Base-by-base conservation (phyloP, 2,113 vertebrate genomes). In the Scatophagus argus region DNA sequence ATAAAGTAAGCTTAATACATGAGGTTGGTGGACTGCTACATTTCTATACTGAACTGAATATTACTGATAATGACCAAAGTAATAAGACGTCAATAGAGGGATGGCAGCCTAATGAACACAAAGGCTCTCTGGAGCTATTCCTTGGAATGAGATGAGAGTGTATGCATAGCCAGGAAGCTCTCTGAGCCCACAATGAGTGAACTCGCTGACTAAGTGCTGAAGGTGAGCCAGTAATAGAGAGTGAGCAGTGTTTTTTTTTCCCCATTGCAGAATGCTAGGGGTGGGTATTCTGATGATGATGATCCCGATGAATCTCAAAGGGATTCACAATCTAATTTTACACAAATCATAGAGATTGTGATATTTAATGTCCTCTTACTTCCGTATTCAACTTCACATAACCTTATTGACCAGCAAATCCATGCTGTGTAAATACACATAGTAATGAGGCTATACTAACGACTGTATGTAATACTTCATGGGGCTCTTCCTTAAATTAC, bases 141-240 rank as follows among this genome's bases (percentile, higher is more conserved):
- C 52, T 74, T 59, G 31, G 58, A 74, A 74, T 74, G 31, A 81
- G 46, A 73, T 55, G 27, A n/a, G 23, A 72, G 81, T 60, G 54
- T 31, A 60, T 78, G 77, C n/a, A 32, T 55, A 59, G 56, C 81
- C 69, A 67, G 64, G 77, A 73, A 71, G 81, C 62, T 61, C 61
- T 54, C 67, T 71, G 38, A 67, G 62, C 70, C 68, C 58, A 76
- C 79, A 65, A 52, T 46, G 23, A 49, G 44, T 79, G 29, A 85
- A 78, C 69, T 66, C 4, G 4, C 49, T 55, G 71, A 86, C 79
- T 81, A 31, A 1, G n/a, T 17, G 51, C 44, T 84, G 88, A 80
- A 87, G 66, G 77, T 52, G 49, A 71, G 83, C 79, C 75, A 82
- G 75, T n/a, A 60, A 84, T 78, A 44, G 62, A 46, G 69, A 76